Percentiles rank a stretch among this genome's conserved stretches.
These are phyloP conservation scores for Ericerus pela DNA, from an alignment of 1,140 invertebrate species.

Conservation along the genomic window DNA sequence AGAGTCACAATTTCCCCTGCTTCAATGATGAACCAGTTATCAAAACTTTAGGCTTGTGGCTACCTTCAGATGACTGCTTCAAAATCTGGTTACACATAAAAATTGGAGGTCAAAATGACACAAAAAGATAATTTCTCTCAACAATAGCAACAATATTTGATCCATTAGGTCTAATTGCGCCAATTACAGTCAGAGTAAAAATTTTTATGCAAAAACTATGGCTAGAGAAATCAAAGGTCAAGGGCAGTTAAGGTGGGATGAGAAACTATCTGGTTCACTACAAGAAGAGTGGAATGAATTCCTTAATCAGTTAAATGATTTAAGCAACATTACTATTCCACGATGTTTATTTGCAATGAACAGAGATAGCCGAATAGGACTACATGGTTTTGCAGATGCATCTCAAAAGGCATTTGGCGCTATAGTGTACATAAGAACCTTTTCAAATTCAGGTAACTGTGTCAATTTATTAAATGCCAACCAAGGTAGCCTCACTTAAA, in stretches of 20 bases:
- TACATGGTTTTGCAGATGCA: slow-evolving; percentile 28
- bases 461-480: slow-evolving; percentile 26
- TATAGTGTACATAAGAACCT: slow-evolving; percentile 18
- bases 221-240: no score
- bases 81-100: slow-evolving; percentile 17
- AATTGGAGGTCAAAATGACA: slow-evolving; percentile 24
- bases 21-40: slow-evolving; percentile 19
- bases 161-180: slow-evolving; percentile 30
- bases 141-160: slow-evolving; percentile 29
- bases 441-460: slow-evolving; percentile 24
- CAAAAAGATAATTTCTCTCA: slow-evolving; percentile 30
- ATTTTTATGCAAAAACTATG: slow-evolving; percentile 19
- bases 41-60: slow-evolving; percentile 27
- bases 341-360: slow-evolving; percentile 13
- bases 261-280: slow-evolving; percentile 22
- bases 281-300: slow-evolving; percentile 22
- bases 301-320: slow-evolving; percentile 16
- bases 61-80: slow-evolving; percentile 24
- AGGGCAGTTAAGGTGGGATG: no score
- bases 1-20: slow-evolving; percentile 12
- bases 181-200: slow-evolving; percentile 35
- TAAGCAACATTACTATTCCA: slow-evolving; percentile 20
- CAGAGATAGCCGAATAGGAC: slow-evolving; percentile 15
- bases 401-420: slow-evolving; percentile 24
- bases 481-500: slow-evolving; percentile 28